These are phyloP conservation scores for Cepaea hortensis DNA, from an alignment of 2,888 invertebrate genomes.

Conservation along the genomic window DNA sequence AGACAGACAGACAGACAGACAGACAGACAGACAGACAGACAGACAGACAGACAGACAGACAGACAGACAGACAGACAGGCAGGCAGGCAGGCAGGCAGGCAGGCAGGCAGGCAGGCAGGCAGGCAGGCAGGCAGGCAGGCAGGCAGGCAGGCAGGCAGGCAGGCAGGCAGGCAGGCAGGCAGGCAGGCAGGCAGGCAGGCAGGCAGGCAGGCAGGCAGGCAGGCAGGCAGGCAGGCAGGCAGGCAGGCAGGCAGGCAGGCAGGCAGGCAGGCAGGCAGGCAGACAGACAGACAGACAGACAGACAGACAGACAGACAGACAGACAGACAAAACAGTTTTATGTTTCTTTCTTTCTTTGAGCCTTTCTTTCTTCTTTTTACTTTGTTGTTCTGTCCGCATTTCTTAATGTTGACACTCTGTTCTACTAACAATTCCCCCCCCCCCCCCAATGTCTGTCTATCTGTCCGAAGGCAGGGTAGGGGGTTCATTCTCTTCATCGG, in stretches of 20 bases:
- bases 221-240: not conserved
- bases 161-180: not conserved
- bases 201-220: not conserved
- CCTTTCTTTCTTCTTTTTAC: too few species aligned
- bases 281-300: slow-evolving; percentile 12
- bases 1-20: slow-evolving; percentile 12
- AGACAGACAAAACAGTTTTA: not conserved
- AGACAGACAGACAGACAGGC: not conserved
- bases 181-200: not conserved
- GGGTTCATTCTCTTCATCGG: too few species aligned
- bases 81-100: not conserved
- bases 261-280: not conserved
- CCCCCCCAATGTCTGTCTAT: too few species aligned
- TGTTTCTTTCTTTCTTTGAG: too few species aligned
- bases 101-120: not conserved
- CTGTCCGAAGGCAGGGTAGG: too few species aligned
- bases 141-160: not conserved
- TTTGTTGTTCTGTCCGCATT: too few species aligned
- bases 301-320: not conserved
- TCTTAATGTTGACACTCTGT: too few species aligned
- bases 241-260: not conserved
- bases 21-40: slow-evolving; percentile 6
- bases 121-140: not conserved
- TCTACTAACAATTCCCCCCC: too few species aligned
- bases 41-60: not conserved